phyloP scores from a whole-genome alignment of 2,113 vertebrate species.

The Corythornis madagascariensis region DNA sequence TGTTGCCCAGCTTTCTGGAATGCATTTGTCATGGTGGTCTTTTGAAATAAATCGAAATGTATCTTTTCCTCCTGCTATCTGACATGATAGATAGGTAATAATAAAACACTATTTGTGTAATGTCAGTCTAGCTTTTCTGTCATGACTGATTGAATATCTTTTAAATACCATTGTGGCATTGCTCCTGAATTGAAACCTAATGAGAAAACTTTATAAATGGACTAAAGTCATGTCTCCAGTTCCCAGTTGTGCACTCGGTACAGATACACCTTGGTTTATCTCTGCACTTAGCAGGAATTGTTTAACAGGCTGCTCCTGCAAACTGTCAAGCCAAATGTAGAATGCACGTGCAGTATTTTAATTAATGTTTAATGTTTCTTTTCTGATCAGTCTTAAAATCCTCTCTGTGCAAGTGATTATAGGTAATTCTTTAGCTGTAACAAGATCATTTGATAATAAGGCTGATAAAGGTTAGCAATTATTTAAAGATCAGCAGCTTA shows the following conservation, averaged over 20 bases:
- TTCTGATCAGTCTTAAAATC: slow-evolving; percentile 45
- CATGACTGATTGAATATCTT: slow-evolving; percentile 47
- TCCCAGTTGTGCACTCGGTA: background rate
- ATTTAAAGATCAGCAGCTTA: slow-evolving; percentile 37
- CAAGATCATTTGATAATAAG: slow-evolving; percentile 57
- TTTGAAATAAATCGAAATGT: slow-evolving; percentile 67
- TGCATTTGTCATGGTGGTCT: slow-evolving; percentile 8
- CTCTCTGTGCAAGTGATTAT: slow-evolving; percentile 24
- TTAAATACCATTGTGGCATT: slow-evolving; percentile 48
- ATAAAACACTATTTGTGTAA: slow-evolving; percentile 54
- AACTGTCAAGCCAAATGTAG: slow-evolving; percentile 1
- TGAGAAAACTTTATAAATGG: slow-evolving; percentile 57
- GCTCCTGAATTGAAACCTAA: slow-evolving; percentile 35
- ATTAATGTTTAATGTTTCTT: slow-evolving; percentile 49
- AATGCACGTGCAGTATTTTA: slow-evolving; percentile 15
- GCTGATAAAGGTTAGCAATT: slow-evolving; percentile 47
- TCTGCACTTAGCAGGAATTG: background rate
- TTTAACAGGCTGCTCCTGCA: slow-evolving; percentile 15
- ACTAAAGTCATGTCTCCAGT: slow-evolving; percentile 26
- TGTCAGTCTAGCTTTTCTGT: slow-evolving; percentile 52
- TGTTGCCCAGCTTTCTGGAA: slow-evolving; percentile 16
- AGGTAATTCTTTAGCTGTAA: slow-evolving; percentile 50
- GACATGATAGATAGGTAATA: slow-evolving; percentile 66
- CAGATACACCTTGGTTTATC: slow-evolving; percentile 17
- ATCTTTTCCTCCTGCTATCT: slow-evolving; percentile 49